Evolutionary conservation across 30 jellyfish, hydroid and myxozoan species (phyloP), one percentile per base, ranked within the genome.

Genomic region (Cassiopea andromeda): DNA sequence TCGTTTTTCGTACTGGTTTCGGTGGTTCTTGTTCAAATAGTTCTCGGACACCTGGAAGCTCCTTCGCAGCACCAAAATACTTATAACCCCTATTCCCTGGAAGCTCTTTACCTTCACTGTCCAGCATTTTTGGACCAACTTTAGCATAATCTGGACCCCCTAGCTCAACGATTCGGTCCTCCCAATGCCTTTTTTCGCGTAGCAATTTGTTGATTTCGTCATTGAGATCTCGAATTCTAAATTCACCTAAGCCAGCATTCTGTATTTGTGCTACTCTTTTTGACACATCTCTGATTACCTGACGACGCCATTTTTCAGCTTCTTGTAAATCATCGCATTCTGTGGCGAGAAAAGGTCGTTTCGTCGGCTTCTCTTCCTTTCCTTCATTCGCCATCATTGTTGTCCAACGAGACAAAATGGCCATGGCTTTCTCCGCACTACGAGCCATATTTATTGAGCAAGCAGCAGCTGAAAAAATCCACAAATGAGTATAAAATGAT

Each of bases 161-260:
- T 7, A 97, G 93, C 83, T 87, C 98, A 45, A 92, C 60, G 67
- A 97, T 93, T 16, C 98, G 96, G 79, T 92, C 99, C 76, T 97
- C 97, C 98, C 98, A 97, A 74, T 93, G 98, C 3, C 98, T 92
- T 69, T 97, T 97, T 68, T 97, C 98, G 27, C 98, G 94, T 44
- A 97, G 46, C 47, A 97, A 87, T 67, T 93, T 93, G 78, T 97
- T 97, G 79, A 97, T 97, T 82, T 97, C 99, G 81, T 97, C 99
- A 85, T 97, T 97, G 44, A 92, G 77, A 86, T 97, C 99, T 7
- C 99, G 92, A 12, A 97, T 84, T 19, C 99, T 78, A 90, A 92
- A 97, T 79, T 97, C 99, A 2, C 99, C 99, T 72, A 97, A 88
- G n/a, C 99, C 99, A 69, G 99, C 99, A 64, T 97, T 97, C 77